These are phyloP conservation scores for Tetranychus urticae DNA, from an alignment of 1,140 invertebrate genomes.

Conservation along the genomic window DNA sequence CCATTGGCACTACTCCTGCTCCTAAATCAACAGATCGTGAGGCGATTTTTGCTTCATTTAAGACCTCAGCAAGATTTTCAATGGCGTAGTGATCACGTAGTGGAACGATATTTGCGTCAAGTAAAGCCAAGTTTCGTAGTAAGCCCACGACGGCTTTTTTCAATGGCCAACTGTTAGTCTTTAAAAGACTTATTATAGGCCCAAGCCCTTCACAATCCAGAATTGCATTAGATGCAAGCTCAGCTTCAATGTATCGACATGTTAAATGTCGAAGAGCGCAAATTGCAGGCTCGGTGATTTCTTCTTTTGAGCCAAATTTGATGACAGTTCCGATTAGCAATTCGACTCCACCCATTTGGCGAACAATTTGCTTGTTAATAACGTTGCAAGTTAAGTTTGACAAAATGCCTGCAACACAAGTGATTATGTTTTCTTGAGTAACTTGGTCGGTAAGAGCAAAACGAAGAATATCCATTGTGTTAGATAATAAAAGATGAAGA, in stretches of 20 bases:
- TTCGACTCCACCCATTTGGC: conserved; percentile 84
- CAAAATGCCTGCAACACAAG: conserved; percentile 88
- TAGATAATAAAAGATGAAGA: background rate
- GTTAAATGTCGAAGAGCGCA: conserved; percentile 89
- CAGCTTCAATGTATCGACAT: conserved; percentile 74
- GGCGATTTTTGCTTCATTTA: conserved; percentile 80
- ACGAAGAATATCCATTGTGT: background rate
- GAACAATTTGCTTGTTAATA: conserved; percentile 79
- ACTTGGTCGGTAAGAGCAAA: conserved; percentile 39
- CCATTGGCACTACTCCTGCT: conserved; percentile 2
- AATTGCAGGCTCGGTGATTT: conserved; percentile 92
- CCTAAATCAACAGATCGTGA: too few relatives aligned
- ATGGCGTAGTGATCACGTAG: conserved; percentile 81
- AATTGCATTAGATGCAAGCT: conserved; percentile 88
- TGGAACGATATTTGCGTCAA: conserved; percentile 78
- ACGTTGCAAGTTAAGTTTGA: conserved; percentile 98
- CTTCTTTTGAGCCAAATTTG: conserved; percentile 78
- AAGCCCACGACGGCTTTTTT: conserved; percentile 82
- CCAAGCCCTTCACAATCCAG: conserved; percentile 72
- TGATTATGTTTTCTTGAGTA: conserved; percentile 85
- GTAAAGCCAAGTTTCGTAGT: conserved; percentile 84
- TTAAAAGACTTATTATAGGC: conserved; percentile 80
- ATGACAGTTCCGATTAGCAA: conserved; percentile 56
- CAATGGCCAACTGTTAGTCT: conserved; percentile 76
- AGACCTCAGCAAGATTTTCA: conserved; percentile 66